These are phyloP conservation scores for Karalla daura DNA, from an alignment of 2,797 vertebrate species.

Conservation along the genomic window DNA sequence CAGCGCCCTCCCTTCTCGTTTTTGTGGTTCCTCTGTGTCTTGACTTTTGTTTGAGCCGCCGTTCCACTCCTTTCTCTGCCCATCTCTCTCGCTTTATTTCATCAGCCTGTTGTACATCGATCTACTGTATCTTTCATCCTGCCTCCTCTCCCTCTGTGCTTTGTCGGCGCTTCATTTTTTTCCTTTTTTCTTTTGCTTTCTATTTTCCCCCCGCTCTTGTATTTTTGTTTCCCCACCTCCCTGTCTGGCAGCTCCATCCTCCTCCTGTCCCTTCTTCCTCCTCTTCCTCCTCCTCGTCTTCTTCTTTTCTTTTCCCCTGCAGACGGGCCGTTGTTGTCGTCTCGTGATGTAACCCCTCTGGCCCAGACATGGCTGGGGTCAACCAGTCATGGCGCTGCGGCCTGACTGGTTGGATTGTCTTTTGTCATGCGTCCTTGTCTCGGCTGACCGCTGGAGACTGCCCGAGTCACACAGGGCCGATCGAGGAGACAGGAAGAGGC, in stretches of 20 bases:
- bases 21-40: slow-evolving; percentile 35
- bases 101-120: slow-evolving; percentile 58
- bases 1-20: too few species aligned
- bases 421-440: slow-evolving; percentile 30
- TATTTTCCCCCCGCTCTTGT: slow-evolving; percentile 19
- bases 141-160: slow-evolving; percentile 14
- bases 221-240: slow-evolving; percentile 33
- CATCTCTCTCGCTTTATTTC: slow-evolving; percentile 51
- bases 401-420: slow-evolving; percentile 20
- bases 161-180: slow-evolving; percentile 34
- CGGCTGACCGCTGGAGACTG: slow-evolving; percentile 27
- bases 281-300: too few species aligned
- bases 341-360: too few species aligned
- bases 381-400: slow-evolving; percentile 10
- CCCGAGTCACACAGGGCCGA: slow-evolving; percentile 15
- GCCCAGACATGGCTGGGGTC: slow-evolving; percentile 30
- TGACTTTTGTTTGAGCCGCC: slow-evolving; percentile 51
- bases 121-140: slow-evolving; percentile 65
- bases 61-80: slow-evolving; percentile 39
- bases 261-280: background rate
- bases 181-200: slow-evolving; percentile 15
- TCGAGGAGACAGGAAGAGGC: slow-evolving; percentile 14
- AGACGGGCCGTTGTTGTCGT: background rate
- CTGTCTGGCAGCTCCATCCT: slow-evolving; percentile 26
- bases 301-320: background rate